Evolutionary conservation across 2,888 invertebrate species (phyloP), one percentile per base, ranked within the genome.

Genomic region (Polymixis lichenea): DNA sequence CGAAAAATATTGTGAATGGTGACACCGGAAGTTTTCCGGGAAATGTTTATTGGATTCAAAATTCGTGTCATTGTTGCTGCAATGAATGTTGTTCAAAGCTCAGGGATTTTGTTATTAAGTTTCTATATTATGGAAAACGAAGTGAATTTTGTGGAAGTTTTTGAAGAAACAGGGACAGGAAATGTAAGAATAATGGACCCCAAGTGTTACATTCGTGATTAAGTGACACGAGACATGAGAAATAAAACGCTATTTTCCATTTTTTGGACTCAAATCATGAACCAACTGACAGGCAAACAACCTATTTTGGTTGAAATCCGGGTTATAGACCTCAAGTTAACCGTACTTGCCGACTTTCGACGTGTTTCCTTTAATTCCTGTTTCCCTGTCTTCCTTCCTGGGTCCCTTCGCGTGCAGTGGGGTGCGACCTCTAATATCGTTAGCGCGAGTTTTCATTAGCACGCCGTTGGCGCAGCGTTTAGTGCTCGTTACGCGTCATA

Each of bases 361-460:
- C 19, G 6, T 22, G 17, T 25, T 58, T 55, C 43, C 6, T 55
- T 62, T n/a, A 28, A 46, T 28, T 22, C 1, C 22, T 17, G 22
- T 25, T 55, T 43, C 8, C 69, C 49, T 53, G 32, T 8, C 19
- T 3, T 19, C 4, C 17, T 11, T 32, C n/a, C 11, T 11, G 19
- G 22, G 4, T 17, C 25, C 25, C 56, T 70, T 72, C 77, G 78
- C 74, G 55, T 46, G 58, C 84, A 86, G 75, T 88, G 80, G 68
- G 61, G 51, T 77, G 71, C 75, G 38, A 76, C 78, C 77, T 75
- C 75, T 89, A 91, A 92, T 91, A 90, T 89, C 92, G 92, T 93
- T 91, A 91, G 92, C 89, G 86, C 11, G 87, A 90, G 91, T 92
- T 93, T 93, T 94, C 93, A 93, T 94, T 93, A 92, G 91, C 90